Evolutionary conservation across 35 echinoderm and acorn worm species (phyloP), one percentile per base, ranked within the genome.

Genomic region (Ophioderma brevispina): DNA sequence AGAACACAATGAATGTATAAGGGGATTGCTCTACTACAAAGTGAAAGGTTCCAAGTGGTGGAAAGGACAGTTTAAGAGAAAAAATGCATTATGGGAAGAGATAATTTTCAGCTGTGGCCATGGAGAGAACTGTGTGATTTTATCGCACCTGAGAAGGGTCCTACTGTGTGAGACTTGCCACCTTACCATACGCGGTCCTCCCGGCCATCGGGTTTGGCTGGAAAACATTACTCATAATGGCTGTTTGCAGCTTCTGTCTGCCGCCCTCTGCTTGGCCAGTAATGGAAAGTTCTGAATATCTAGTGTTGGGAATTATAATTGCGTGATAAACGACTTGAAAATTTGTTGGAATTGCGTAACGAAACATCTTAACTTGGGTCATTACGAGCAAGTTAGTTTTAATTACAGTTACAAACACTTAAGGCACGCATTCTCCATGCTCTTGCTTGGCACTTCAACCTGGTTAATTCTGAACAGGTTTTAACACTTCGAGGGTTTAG

Each of bases 231-330:
- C n/a, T 88, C 31, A 97, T 38, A 35, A 56, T 92, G 77, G 75
- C 76, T 90, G 30, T 84, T 79, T 0, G 35, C 64, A 31, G 94
- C 87, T 85, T 89, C 83, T 77, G 82, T 90, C 39, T 97, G 95
- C 79, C 96, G 86, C 93, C 96, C 96, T 95, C 96, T 98, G 64
- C n/a, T 94, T 90, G 75, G 92, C 92, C 35, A 98, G 36, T 43
- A 91, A 92, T 11, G 96, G 96, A 59, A 98, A 98, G 90, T 98
- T 93, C 11, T 86, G 76, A 89, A 94, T 89, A 80, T 98, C 96
- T 75, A 98, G 85, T 33, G 84, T 63, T 25, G 87, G 87, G 92
- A 42, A 36, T 41, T 86, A 52, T 94, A 86, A 55, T 88, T 93
- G 38, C 55, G 85, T 88, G 37, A 80, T 18, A 89, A 17, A 0